phyloP scores from a whole-genome alignment of 2,888 invertebrate genomes.

The Choreutis nemorana region DNA sequence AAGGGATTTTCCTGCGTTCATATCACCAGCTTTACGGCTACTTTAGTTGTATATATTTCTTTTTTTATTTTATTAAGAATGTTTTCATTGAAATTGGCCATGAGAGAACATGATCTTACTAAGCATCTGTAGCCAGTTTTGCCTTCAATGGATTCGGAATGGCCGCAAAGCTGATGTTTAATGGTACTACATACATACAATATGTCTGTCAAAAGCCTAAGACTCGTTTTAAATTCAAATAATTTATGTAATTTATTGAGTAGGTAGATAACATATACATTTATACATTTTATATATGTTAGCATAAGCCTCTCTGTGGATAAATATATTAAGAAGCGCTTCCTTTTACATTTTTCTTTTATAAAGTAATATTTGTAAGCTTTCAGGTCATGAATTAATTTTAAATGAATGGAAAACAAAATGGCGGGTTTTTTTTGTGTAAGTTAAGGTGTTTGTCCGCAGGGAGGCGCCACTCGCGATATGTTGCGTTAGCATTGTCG shows the following conservation, averaged over 20 bases:
- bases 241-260: conserved; percentile 63
- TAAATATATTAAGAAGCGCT: too few relatives aligned
- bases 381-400: too few relatives aligned
- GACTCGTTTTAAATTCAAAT: conserved; percentile 64
- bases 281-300: conserved; percentile 31
- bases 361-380: too few relatives aligned
- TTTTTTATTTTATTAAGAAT: conserved; percentile 10
- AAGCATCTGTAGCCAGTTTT: conserved; percentile 17
- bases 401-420: too few relatives aligned
- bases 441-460: conserved; percentile 16
- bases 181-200: conserved; percentile 24
- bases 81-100: neutral
- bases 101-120: neutral
- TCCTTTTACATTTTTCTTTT: too few relatives aligned
- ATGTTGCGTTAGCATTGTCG: conserved; percentile 56
- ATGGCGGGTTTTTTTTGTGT: neutral
- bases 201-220: conserved; percentile 56
- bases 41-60: conserved; percentile 42
- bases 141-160: too few relatives aligned
- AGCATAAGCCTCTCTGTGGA: conserved; percentile 29
- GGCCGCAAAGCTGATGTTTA: too few relatives aligned
- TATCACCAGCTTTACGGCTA: conserved; percentile 38
- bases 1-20: conserved; percentile 34
- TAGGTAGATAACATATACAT: conserved; percentile 51
- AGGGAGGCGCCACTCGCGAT: conserved; percentile 31